phyloP scores from a whole-genome alignment of 2,888 invertebrate genomes.

The Campoplex capitator region DNA sequence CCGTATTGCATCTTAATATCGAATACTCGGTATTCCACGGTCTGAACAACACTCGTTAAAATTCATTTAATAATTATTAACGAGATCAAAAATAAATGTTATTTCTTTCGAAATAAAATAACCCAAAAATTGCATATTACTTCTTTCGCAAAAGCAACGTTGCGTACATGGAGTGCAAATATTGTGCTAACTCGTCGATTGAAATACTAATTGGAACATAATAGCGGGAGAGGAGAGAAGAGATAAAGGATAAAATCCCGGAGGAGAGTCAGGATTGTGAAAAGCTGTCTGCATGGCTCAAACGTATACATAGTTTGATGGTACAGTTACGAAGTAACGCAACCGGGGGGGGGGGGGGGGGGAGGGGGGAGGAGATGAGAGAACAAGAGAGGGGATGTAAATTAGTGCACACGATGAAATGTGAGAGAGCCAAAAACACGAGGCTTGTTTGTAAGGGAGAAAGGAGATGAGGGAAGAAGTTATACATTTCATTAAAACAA shows the following conservation, averaged over 20 bases:
- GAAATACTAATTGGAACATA: slow-evolving; percentile 64
- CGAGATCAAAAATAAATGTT: background rate
- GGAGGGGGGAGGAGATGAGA: background rate
- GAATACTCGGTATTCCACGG: no score
- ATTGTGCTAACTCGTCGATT: slow-evolving; percentile 50
- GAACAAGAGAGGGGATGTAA: background rate
- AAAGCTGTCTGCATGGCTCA: slow-evolving; percentile 15
- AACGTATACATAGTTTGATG: background rate
- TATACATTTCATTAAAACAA: slow-evolving; percentile 66
- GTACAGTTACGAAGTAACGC: slow-evolving; percentile 7
- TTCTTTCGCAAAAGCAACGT: background rate
- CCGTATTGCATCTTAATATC: no score
- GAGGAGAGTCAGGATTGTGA: slow-evolving; percentile 17
- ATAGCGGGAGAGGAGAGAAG: slow-evolving; percentile 20
- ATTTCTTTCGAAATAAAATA: background rate
- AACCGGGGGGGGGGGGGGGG: no score
- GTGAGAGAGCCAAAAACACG: slow-evolving; percentile 20
- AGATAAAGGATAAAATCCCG: background rate
- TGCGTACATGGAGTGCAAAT: slow-evolving; percentile 1
- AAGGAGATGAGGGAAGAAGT: slow-evolving; percentile 53
- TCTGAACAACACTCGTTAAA: background rate
- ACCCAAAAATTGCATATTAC: background rate
- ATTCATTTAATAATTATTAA: background rate
- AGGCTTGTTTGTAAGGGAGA: slow-evolving; percentile 45
- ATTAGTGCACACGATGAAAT: slow-evolving; percentile 14